Evolutionary conservation across 2,888 invertebrate species (phyloP), one percentile per base, ranked within the genome.

Genomic region (Alentia gelatinosa): DNA sequence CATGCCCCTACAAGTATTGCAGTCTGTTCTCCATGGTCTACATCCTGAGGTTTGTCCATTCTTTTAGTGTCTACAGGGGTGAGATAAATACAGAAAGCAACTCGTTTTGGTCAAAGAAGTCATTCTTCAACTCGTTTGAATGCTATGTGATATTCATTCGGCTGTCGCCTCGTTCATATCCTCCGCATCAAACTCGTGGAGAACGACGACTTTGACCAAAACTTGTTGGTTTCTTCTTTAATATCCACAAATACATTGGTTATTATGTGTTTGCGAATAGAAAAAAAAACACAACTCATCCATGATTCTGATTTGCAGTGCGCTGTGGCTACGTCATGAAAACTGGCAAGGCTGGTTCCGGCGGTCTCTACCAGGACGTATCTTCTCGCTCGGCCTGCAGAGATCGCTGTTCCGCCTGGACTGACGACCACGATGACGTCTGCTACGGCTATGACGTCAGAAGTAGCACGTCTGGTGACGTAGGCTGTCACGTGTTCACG

Each of bases 391-490:
- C 30, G 33, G 12, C 12, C n/a, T 74, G 74, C 15, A 26, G 33
- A 15, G 74, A 74, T 15, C 74, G 74, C 74, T 74, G 74, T 33
- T 26, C n/a, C 74, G 12, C 30, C n/a, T 74, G 74, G 74, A 74
- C 74, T 3, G 3, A 26, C n/a, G 74, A 26, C 30, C 4, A 19
- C 15, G 5, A 74, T 33, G 74, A 74, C 30, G 15, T 33, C n/a
- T 74, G 74, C 26, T 74, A 74, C 74, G 74, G 74, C 15, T 74
- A n/a, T 74, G 74, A 74, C 33, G 74, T 74, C 74, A 74, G 7
- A 15, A 74, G 3, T 26, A 26, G 26, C 30, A 33, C n/a, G 7
- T 3, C 30, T 33, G 19, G 47, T 47, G 74, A 74, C 74, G 26
- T 74, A 12, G 74, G 33, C 4, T 74, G 74, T 74, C 74, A 74